Conservation (phyloP, 2,797 vertebrate genomes). For the Aratinga solstitialis region DNA sequence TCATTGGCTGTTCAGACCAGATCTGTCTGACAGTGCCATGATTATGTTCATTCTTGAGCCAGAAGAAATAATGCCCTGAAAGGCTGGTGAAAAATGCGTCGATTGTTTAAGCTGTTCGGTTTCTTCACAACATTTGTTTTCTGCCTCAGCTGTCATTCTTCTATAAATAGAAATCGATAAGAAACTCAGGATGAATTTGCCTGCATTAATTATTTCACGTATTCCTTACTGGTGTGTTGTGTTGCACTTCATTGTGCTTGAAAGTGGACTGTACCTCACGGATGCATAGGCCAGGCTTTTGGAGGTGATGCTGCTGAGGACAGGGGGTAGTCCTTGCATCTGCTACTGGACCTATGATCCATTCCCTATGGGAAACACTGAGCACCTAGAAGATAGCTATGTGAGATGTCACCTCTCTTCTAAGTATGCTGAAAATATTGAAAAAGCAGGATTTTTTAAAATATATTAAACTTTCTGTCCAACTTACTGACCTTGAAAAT, state of each 20-base stretch:
- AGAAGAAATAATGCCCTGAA: neutral
- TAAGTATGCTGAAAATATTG: neutral
- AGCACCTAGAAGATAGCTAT: neutral
- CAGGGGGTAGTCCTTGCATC: neutral
- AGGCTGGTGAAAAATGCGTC: neutral
- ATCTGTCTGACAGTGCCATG: neutral
- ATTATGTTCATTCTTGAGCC: neutral
- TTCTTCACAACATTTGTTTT: conserved; percentile 18
- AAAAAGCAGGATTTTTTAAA: neutral
- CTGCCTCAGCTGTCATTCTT: neutral
- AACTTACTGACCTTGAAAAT: conserved; percentile 25
- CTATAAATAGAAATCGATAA: neutral
- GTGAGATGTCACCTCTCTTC: neutral
- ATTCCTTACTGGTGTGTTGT: neutral
- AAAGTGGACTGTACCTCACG: neutral
- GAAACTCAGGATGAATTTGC: neutral
- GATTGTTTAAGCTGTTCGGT: neutral
- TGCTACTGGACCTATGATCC: neutral
- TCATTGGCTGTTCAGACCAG: neutral
- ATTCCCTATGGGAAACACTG: neutral
- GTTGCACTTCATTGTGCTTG: neutral
- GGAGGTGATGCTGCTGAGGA: neutral
- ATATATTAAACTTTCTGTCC: neutral
- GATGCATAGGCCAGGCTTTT: neutral
- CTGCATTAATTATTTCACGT: neutral